Evolutionary conservation across 2,113 vertebrate species (phyloP), one percentile per base, ranked within the genome.

Genomic region (Alectura lathami): DNA sequence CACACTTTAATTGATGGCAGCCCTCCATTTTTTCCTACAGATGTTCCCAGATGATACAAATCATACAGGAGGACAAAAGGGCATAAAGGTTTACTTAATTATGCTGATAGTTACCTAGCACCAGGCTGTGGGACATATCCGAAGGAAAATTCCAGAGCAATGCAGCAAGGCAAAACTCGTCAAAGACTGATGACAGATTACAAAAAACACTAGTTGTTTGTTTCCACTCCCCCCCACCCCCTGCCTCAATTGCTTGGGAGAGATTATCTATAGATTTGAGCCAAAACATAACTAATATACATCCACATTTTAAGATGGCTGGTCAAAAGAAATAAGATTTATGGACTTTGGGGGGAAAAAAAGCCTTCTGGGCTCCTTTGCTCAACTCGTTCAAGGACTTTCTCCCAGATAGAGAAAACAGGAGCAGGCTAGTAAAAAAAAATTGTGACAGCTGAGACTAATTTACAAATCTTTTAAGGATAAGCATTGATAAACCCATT

Each of bases 101-200:
- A 63, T 47, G 22, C 5, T 5, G 4, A 14, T 47, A 60, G 74
- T 26, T 89, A 43, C 30, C 38, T 20, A 63, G 7, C 60, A 63
- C 60, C 0, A 6, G 32, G 3, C 3, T 91, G 15, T 70, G 7
- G 32, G 59, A 67, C 24, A 59, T 0, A 2, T 50, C 23, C 70
- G 78, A 85, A 23, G 38, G 34, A 89, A 95, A 91, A 89, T 67
- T 94, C 40, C 72, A 83, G 34, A 77, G 36, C 38, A 72, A 45
- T 22, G 18, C 38, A 70, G 14, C 21, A 59, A 68, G 29, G 9
- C 10, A 87, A 27, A 70, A 4, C 4, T 78, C 53, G 27, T 66
- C 32, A 89, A 82, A 82, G 5, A 17, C 13, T 83, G 50, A 56
- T 56, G 40, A 81, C 9, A 57, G 17, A 69, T 30, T 13, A 73